A percentile compares a stretch with the other conserved stretches of the same genome.
Evolutionary conservation across 2,888 invertebrate genomes (phyloP).

Genomic region (Stratiomys singularior): DNA sequence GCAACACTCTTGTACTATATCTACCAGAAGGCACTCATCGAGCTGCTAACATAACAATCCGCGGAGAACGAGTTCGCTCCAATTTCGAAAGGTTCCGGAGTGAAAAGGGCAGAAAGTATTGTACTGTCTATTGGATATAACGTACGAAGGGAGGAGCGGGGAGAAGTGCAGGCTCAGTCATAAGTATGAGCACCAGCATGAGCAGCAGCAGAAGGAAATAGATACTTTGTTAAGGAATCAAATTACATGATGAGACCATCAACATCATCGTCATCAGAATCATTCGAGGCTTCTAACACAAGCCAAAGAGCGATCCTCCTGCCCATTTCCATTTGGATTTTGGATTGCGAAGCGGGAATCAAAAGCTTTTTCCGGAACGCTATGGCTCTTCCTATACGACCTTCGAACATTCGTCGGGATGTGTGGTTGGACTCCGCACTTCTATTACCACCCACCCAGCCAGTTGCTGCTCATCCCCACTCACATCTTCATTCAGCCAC

Average conservation of each 20-base stretch:
- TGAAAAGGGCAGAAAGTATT: background rate
- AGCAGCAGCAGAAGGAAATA: slow-evolving; percentile 21
- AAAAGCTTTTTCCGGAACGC: slow-evolving; percentile 21
- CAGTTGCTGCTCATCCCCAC: background rate
- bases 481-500: background rate
- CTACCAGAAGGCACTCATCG: no score
- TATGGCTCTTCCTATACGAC: background rate
- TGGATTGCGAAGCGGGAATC: background rate
- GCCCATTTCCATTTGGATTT: slow-evolving; percentile 31
- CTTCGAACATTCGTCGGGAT: slow-evolving; percentile 12
- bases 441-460: background rate
- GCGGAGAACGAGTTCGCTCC: background rate
- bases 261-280: slow-evolving; percentile 21
- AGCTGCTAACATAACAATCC: slow-evolving; percentile 10
- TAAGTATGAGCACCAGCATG: background rate
- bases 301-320: background rate
- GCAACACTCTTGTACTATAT: background rate
- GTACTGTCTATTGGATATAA: background rate
- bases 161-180: background rate
- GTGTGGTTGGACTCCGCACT: background rate
- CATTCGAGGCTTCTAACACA: slow-evolving; percentile 1
- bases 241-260: slow-evolving; percentile 45
- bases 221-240: slow-evolving; percentile 43
- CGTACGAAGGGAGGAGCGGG: background rate
- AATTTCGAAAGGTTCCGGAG: background rate